These are phyloP conservation scores for Nomada goodeniana DNA, from an alignment of 2,888 invertebrate genomes.

Conservation along the genomic window DNA sequence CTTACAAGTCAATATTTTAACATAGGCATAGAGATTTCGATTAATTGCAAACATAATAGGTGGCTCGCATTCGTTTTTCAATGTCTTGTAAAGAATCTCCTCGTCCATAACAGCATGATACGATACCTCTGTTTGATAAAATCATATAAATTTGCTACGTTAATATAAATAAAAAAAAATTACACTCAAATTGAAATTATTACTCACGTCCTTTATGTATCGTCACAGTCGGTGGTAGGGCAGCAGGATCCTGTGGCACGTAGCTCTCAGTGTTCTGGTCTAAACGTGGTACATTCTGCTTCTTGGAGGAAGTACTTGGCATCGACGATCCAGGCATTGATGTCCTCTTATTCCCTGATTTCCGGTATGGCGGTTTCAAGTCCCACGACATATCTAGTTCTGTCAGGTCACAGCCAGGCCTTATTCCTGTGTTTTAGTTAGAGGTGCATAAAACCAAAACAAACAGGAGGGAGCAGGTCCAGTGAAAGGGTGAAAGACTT, in stretches of 20 bases:
- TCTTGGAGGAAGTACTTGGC: conserved; percentile 71
- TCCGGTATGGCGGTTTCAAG: conserved; percentile 83
- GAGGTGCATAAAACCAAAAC: conserved; percentile 81
- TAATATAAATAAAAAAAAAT: background rate
- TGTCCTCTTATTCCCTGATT: conserved; percentile 79
- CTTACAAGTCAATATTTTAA: conserved; percentile 91
- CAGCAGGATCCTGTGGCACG: conserved; percentile 85
- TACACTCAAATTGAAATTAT: background rate
- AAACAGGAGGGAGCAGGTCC: conserved; percentile 77
- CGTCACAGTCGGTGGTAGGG: conserved; percentile 86
- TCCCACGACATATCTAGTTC: conserved; percentile 90
- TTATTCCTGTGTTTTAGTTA: conserved; percentile 86
- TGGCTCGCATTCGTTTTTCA: conserved; percentile 86
- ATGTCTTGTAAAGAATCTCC: conserved; percentile 85
- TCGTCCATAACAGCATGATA: conserved; percentile 86
- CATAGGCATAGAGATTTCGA: conserved; percentile 90
- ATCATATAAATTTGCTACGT: background rate
- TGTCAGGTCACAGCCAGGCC: conserved; percentile 94
- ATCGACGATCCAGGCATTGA: conserved; percentile 74
- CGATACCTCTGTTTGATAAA: conserved; percentile 83
- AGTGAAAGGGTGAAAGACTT: conserved; percentile 42
- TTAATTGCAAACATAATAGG: conserved; percentile 90
- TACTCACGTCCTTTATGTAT: conserved; percentile 85
- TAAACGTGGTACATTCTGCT: conserved; percentile 83
- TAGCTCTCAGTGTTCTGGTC: conserved; percentile 86